These are phyloP conservation scores for Lipophrys pholis DNA, from an alignment of 2,113 vertebrate genomes.

Conservation along the genomic window DNA sequence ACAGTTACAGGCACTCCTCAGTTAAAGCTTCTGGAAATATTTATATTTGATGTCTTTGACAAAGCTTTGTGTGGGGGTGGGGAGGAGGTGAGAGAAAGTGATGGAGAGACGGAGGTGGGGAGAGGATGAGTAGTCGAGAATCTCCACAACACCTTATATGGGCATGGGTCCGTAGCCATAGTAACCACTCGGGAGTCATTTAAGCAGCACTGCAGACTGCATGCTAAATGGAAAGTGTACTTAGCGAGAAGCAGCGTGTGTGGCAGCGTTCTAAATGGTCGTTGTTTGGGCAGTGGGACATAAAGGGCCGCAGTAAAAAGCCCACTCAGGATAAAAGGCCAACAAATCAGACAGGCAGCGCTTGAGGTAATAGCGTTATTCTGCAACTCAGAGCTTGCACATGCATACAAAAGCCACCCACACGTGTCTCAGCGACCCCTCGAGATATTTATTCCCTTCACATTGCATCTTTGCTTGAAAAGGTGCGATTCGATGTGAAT, in stretches of 20 bases:
- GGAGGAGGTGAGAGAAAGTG: constrained; percentile 64
- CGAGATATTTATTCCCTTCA: not conserved
- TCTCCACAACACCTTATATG: constrained; percentile 76
- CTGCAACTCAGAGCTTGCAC: constrained; percentile 17
- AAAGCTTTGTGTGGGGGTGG: constrained; percentile 58
- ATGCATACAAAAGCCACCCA: constrained; percentile 37
- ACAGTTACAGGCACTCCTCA: constrained; percentile 53
- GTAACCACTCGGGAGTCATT: constrained; percentile 80
- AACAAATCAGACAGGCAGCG: constrained; percentile 75
- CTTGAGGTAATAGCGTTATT: constrained; percentile 58
- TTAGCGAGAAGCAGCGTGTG: constrained; percentile 66
- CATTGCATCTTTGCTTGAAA: constrained; percentile 1
- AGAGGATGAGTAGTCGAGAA: constrained; percentile 64
- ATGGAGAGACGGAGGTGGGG: constrained; percentile 52
- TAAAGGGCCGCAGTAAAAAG: constrained; percentile 80
- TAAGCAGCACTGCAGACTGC: constrained; percentile 80
- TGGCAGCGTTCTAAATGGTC: constrained; percentile 70
- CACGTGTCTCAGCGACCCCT: constrained; percentile 30
- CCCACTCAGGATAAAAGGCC: constrained; percentile 79
- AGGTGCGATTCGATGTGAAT: constrained; percentile 3
- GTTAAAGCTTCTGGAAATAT: constrained; percentile 53
- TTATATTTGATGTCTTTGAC: constrained; percentile 59
- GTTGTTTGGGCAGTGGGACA: constrained; percentile 79
- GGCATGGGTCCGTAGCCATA: constrained; percentile 76
- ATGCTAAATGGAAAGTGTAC: constrained; percentile 95